Evolutionary conservation across 2,113 vertebrate species (phyloP).

Genomic region (Leucopternis melanops): DNA sequence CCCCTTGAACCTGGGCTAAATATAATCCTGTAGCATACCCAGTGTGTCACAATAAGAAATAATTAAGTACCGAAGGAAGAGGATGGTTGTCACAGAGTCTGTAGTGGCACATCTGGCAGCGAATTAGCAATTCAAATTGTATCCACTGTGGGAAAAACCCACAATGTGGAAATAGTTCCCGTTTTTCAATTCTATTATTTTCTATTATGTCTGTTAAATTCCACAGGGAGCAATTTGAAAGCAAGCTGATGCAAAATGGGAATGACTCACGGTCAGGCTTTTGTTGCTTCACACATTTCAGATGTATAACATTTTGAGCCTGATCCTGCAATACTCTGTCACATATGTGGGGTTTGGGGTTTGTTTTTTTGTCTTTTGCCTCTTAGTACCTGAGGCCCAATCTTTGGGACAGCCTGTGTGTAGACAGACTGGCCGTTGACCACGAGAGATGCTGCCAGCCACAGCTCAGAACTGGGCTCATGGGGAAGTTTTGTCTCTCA

Average conservation of each 20-base stretch:
- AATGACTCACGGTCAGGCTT: background rate
- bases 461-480: background rate
- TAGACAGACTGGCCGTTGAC: background rate
- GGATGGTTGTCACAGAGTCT: background rate
- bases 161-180: background rate
- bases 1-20: background rate
- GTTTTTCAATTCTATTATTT: conserved; percentile 19
- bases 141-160: conserved; percentile 6
- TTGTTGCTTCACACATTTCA: background rate
- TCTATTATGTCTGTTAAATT: conserved; percentile 24
- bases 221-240: conserved; percentile 14
- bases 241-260: background rate
- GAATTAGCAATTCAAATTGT: conserved; percentile 20
- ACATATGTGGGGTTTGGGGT: accelerated
- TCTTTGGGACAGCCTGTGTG: background rate
- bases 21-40: background rate
- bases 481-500: background rate
- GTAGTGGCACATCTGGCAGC: background rate
- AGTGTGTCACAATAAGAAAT: background rate
- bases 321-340: background rate
- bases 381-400: background rate
- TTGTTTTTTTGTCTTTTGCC: background rate
- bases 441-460: accelerated
- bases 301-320: background rate
- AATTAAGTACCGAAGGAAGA: background rate